phyloP scores from a whole-genome alignment of 2,113 vertebrate species.

The Drymodes brunneopygia region DNA sequence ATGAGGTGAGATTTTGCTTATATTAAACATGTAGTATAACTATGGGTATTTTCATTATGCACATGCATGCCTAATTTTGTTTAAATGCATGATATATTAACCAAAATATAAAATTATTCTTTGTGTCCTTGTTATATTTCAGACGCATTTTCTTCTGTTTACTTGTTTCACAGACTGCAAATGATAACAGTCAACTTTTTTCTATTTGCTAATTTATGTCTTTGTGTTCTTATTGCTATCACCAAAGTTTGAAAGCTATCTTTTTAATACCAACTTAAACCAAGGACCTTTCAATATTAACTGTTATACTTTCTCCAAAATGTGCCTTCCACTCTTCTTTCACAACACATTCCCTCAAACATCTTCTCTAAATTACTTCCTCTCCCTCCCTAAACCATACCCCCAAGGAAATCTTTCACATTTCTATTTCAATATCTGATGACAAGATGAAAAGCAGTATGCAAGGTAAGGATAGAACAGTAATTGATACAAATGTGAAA shows the following conservation, averaged over 20 bases:
- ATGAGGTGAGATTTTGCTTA: background rate
- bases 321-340: background rate
- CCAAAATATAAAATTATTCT: background rate
- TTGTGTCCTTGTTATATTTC: background rate
- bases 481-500: conserved; percentile 1
- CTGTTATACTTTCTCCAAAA: background rate
- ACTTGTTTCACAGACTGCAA: background rate
- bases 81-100: background rate
- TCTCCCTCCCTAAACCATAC: background rate
- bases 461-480: background rate
- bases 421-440: conserved; percentile 14
- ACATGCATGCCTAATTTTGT: background rate
- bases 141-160: background rate
- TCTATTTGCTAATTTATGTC: background rate
- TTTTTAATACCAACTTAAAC: background rate
- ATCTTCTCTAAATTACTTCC: background rate
- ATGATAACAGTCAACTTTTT: background rate
- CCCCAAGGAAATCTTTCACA: background rate
- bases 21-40: background rate
- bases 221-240: background rate
- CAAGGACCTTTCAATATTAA: background rate
- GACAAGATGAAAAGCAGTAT: background rate
- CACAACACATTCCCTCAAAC: background rate
- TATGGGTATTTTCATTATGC: background rate
- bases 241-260: background rate